A percentile compares a stretch with the other conserved stretches of the same genome.
Conservation (phyloP, 1,140 invertebrate genomes). For the Cryptotermes secundus region DNA sequence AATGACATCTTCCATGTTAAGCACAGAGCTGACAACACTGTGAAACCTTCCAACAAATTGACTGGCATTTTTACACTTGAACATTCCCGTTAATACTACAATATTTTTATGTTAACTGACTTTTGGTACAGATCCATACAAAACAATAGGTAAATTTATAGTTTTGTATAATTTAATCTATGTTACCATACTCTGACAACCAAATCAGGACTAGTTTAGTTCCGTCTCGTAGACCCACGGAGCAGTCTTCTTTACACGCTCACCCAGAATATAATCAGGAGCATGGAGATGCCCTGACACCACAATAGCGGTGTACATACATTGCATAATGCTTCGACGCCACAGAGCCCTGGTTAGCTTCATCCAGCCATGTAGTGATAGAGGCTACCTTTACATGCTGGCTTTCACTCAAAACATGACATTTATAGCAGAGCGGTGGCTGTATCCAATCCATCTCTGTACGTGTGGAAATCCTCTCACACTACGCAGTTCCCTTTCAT, state of each 20-base stretch:
- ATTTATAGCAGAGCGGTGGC: neutral
- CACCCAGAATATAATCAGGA: neutral
- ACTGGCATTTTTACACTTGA: too few species aligned
- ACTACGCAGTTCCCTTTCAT: neutral
- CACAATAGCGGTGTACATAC: neutral
- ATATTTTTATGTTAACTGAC: too few species aligned
- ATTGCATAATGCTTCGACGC: neutral
- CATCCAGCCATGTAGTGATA: neutral
- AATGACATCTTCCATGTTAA: too few species aligned
- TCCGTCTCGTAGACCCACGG: too few species aligned
- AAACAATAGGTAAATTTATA: too few species aligned
- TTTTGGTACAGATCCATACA: too few species aligned
- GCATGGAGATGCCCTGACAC: neutral
- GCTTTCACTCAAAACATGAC: conserved; percentile 14
- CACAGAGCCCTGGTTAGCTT: neutral
- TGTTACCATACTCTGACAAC: neutral
- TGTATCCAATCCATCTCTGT: conserved; percentile 22
- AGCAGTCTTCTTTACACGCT: too few species aligned
- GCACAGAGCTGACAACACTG: too few species aligned
- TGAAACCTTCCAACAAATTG: too few species aligned
- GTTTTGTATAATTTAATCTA: too few species aligned
- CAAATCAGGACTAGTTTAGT: neutral
- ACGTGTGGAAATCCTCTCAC: neutral
- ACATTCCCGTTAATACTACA: too few species aligned
- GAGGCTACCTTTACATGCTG: neutral